A percentile compares a stretch with the other conserved stretches of the same genome.
phyloP scores from a whole-genome alignment of 2,113 vertebrate species.

The Carettochelys insculpta region DNA sequence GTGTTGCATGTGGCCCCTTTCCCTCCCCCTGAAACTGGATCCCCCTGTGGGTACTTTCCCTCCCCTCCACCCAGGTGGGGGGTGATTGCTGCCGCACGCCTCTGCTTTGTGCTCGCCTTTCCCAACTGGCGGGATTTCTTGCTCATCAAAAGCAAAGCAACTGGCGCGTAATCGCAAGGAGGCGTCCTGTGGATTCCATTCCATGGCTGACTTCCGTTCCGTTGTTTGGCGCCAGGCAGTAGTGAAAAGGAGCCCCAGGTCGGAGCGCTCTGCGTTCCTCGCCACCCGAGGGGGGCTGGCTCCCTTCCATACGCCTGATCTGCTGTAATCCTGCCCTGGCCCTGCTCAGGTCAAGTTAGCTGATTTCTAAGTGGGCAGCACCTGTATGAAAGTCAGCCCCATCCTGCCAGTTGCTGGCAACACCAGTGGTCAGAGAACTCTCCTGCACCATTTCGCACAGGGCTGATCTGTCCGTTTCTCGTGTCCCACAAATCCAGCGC shows the following conservation, averaged over 20 bases:
- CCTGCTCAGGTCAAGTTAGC: background rate
- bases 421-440: background rate
- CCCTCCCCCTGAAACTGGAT: background rate
- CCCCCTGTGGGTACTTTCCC: background rate
- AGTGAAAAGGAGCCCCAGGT: background rate
- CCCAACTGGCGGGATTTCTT: background rate
- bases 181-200: background rate
- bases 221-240: background rate
- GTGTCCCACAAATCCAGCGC: background rate
- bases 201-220: background rate
- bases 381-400: background rate
- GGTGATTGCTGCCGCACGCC: background rate
- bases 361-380: background rate
- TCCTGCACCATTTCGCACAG: background rate
- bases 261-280: background rate
- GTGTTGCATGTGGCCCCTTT: background rate
- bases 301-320: background rate
- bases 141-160: background rate
- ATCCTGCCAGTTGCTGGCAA: background rate
- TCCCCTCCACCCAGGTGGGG: background rate
- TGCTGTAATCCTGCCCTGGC: background rate
- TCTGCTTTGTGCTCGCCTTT: background rate
- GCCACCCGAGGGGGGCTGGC: background rate
- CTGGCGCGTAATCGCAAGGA: background rate
- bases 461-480: background rate